These are phyloP conservation scores for Glaucopsyche alexis DNA, from an alignment of 2,888 invertebrate genomes.

Conservation along the genomic window DNA sequence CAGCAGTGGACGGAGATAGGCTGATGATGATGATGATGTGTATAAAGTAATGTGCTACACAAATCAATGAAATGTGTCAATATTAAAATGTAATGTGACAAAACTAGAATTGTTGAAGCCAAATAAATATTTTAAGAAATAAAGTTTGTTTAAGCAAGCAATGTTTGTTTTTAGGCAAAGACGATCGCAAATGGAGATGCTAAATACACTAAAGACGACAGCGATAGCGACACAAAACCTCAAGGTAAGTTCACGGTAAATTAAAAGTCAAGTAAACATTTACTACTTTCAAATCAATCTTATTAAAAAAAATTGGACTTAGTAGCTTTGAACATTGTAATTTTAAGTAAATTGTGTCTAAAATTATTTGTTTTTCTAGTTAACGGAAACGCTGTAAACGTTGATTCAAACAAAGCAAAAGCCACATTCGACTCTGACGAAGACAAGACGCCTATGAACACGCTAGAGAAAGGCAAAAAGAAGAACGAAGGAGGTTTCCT, in stretches of 20 bases:
- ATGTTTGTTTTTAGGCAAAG: constrained; percentile 54
- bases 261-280: constrained; percentile 5
- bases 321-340: background rate
- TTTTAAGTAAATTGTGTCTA: background rate
- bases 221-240: constrained; percentile 55
- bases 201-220: constrained; percentile 58
- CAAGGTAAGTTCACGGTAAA: constrained; percentile 53
- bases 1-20: too few relatives aligned
- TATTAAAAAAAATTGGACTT: background rate
- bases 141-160: background rate
- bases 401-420: constrained; percentile 76
- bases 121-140: too few relatives aligned
- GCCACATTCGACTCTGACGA: constrained; percentile 79
- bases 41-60: too few relatives aligned
- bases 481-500: constrained; percentile 70
- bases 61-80: too few relatives aligned
- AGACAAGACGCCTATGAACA: constrained; percentile 77
- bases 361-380: constrained; percentile 49
- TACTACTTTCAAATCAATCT: background rate
- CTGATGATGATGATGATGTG: too few relatives aligned
- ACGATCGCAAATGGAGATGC: constrained; percentile 69
- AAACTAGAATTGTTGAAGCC: too few relatives aligned
- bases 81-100: too few relatives aligned
- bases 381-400: constrained; percentile 69
- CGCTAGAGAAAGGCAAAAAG: constrained; percentile 74